phyloP scores from a whole-genome alignment of 1,140 invertebrate genomes.

The Drosophila lini region DNA sequence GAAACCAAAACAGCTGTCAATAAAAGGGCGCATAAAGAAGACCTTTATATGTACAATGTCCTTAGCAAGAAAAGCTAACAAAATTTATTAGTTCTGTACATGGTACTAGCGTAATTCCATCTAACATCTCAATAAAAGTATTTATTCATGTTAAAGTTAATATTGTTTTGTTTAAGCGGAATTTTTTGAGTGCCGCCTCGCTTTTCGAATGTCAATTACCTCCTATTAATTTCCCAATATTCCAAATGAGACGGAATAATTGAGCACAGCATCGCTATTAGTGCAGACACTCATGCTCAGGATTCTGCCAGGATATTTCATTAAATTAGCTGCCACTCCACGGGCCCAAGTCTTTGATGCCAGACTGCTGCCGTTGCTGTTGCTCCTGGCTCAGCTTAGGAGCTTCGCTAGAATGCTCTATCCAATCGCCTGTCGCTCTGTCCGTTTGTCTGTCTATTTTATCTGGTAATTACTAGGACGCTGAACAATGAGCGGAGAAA shows the following conservation, averaged over 20 bases:
- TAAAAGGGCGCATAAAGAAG: slow-evolving; percentile 18
- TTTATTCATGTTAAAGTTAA: background rate
- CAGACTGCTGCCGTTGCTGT: slow-evolving; percentile 2
- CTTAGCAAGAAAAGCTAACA: background rate
- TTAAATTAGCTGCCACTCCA: slow-evolving; percentile 36
- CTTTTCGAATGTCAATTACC: slow-evolving; percentile 26
- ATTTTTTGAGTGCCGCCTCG: background rate
- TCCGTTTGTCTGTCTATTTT: slow-evolving; percentile 17
- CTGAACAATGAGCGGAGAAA: slow-evolving; percentile 48
- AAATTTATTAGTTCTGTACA: slow-evolving; percentile 1
- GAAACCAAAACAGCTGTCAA: slow-evolving; percentile 29
- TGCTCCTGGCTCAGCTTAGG: slow-evolving; percentile 29
- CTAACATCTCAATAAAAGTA: background rate
- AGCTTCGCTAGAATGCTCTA: slow-evolving; percentile 16
- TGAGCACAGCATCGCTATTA: slow-evolving; percentile 14
- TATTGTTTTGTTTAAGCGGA: slow-evolving; percentile 6
- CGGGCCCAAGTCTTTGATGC: slow-evolving; percentile 17
- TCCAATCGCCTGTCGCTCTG: background rate
- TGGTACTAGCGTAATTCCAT: background rate
- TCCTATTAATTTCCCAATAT: slow-evolving; percentile 32
- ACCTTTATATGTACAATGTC: background rate
- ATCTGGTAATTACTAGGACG: slow-evolving; percentile 59
- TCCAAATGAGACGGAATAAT: slow-evolving; percentile 46
- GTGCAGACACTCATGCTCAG: slow-evolving; percentile 5
- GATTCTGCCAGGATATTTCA: slow-evolving; percentile 31